Conservation (phyloP, 2,113 vertebrate species). For the Hippolais icterina region DNA sequence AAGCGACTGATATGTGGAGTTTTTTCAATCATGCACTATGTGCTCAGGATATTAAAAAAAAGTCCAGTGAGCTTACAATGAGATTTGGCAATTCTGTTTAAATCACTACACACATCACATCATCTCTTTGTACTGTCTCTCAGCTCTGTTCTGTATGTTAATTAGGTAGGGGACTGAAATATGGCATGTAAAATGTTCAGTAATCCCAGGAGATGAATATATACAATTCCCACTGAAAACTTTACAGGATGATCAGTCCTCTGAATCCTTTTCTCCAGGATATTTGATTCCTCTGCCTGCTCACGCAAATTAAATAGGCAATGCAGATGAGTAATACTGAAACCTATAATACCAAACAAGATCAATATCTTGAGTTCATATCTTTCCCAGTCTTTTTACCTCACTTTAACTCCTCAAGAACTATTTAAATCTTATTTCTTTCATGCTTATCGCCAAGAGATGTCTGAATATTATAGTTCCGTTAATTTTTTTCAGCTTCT, state of each 20-base stretch:
- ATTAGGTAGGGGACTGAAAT: background rate
- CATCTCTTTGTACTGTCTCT: background rate
- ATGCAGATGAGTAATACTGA: background rate
- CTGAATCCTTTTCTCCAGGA: slow-evolving; percentile 11
- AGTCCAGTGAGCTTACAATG: background rate
- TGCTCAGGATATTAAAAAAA: slow-evolving; percentile 32
- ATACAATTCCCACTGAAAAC: background rate
- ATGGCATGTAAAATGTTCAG: background rate
- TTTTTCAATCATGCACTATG: background rate
- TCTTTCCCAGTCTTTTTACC: background rate
- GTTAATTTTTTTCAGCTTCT: background rate
- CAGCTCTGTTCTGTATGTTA: slow-evolving; percentile 5
- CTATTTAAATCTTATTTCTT: background rate
- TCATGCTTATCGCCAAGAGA: background rate
- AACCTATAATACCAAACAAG: background rate
- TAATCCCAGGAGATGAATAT: slow-evolving; percentile 10
- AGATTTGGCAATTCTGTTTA: background rate
- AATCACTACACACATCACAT: background rate
- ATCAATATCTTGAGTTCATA: background rate
- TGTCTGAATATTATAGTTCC: background rate
- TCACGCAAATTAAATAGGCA: background rate
- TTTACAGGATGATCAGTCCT: background rate
- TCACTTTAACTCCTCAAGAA: background rate
- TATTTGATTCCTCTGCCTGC: slow-evolving; percentile 16
- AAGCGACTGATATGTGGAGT: fast-evolving